phyloP scores from a whole-genome alignment of 2,113 vertebrate genomes.

The Ursus arctos region DNA sequence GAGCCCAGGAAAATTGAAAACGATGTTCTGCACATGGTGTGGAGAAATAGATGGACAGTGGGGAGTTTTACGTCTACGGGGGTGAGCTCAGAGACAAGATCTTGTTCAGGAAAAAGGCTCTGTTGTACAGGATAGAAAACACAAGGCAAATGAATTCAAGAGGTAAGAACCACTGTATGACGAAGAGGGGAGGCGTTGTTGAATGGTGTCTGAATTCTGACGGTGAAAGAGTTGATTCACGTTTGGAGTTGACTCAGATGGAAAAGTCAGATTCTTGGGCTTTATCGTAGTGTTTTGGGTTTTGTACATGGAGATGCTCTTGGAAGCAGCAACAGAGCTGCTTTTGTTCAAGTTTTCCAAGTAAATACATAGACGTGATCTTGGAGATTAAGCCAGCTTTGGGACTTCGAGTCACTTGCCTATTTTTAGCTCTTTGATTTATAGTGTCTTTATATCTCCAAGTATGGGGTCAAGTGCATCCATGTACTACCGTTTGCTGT shows the following conservation, averaged over 20 bases:
- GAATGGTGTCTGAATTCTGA: neutral
- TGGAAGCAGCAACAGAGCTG: neutral
- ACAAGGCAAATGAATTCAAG: neutral
- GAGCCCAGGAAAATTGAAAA: neutral
- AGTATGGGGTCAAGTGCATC: neutral
- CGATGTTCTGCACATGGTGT: neutral
- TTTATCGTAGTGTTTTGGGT: neutral
- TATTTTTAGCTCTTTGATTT: slow-evolving; percentile 7
- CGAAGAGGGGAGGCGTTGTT: neutral
- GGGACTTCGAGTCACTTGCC: neutral
- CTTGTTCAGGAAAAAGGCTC: neutral
- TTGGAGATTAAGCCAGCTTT: neutral
- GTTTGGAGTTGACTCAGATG: neutral
- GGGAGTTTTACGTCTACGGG: neutral
- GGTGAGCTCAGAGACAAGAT: neutral
- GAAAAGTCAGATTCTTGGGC: neutral
- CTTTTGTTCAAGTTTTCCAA: neutral
- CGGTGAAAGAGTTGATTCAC: neutral
- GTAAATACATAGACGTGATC: neutral
- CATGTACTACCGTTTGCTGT: neutral
- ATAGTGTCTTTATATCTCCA: neutral
- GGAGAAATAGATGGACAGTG: neutral
- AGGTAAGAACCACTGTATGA: neutral
- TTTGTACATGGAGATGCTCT: neutral
- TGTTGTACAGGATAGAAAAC: neutral